phyloP scores from a whole-genome alignment of 2,888 invertebrate genomes.

The Dexiosoma caninum region DNA sequence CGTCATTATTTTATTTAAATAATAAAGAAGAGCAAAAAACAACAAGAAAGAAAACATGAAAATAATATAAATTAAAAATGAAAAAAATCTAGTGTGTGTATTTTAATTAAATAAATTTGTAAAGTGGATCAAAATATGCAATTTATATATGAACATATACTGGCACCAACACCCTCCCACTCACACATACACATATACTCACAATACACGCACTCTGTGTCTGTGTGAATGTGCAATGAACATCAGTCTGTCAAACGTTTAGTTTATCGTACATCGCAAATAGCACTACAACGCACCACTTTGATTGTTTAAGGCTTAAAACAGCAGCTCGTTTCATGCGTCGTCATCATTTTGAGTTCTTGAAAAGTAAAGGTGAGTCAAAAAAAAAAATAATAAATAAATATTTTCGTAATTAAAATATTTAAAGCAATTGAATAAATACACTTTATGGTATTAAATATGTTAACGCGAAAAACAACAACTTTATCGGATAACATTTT shows the following conservation, averaged over 20 bases:
- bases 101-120: constrained; percentile 64
- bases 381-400: no score
- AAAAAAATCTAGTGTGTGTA: constrained; percentile 38
- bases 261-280: not conserved
- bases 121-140: constrained; percentile 57
- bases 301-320: not conserved
- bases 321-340: not conserved
- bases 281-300: not conserved
- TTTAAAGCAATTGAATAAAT: constrained; percentile 11
- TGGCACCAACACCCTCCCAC: not conserved
- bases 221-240: not conserved
- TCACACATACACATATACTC: not conserved
- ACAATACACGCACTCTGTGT: not conserved
- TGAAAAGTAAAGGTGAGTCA: not conserved
- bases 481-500: not conserved
- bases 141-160: no score
- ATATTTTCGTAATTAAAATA: not conserved
- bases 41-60: constrained; percentile 5
- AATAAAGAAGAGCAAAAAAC: constrained; percentile 49
- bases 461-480: constrained; percentile 2
- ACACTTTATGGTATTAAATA: constrained; percentile 7
- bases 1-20: constrained; percentile 60
- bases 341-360: not conserved
- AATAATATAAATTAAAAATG: constrained; percentile 1
- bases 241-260: constrained; percentile 8